phyloP scores from a whole-genome alignment of 2,113 vertebrate genomes.

The Myocastor coypus region DNA sequence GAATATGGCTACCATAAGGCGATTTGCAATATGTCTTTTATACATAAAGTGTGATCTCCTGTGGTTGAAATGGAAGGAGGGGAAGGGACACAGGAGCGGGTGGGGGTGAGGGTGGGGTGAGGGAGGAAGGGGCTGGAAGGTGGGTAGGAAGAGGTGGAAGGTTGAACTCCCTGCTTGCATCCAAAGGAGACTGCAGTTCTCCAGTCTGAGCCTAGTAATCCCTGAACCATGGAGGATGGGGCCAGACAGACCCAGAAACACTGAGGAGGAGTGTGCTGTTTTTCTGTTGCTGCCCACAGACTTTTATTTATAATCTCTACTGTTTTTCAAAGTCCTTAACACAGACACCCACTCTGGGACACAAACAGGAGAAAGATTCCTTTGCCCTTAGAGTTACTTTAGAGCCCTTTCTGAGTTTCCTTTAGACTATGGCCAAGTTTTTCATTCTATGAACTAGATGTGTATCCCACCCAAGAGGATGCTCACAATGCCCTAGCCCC shows the following conservation, averaged over 20 bases:
- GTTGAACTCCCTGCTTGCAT: background rate
- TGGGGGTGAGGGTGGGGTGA: background rate
- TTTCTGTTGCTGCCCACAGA: constrained; percentile 72
- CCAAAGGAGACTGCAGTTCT: background rate
- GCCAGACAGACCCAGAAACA: constrained; percentile 42
- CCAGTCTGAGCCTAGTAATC: constrained; percentile 29
- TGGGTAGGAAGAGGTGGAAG: background rate
- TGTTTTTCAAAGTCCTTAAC: constrained; percentile 60
- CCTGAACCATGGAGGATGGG: background rate
- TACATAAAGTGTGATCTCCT: background rate
- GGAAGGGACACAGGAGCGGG: background rate
- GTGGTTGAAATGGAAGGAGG: background rate
- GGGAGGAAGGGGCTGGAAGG: no score
- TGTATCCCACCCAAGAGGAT: background rate
- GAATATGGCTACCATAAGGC: background rate
- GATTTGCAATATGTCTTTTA: background rate
- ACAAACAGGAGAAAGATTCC: background rate
- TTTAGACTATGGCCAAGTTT: background rate
- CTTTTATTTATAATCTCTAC: constrained; percentile 76
- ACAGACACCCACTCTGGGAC: constrained; percentile 67
- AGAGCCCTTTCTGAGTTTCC: background rate
- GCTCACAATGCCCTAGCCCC: background rate
- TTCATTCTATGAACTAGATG: background rate
- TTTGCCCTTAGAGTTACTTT: background rate
- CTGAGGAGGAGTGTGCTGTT: constrained; percentile 40